Evolutionary conservation across 2,797 vertebrate species (phyloP), one percentile per base, ranked within the genome.

Genomic region (Syncerus caffer): DNA sequence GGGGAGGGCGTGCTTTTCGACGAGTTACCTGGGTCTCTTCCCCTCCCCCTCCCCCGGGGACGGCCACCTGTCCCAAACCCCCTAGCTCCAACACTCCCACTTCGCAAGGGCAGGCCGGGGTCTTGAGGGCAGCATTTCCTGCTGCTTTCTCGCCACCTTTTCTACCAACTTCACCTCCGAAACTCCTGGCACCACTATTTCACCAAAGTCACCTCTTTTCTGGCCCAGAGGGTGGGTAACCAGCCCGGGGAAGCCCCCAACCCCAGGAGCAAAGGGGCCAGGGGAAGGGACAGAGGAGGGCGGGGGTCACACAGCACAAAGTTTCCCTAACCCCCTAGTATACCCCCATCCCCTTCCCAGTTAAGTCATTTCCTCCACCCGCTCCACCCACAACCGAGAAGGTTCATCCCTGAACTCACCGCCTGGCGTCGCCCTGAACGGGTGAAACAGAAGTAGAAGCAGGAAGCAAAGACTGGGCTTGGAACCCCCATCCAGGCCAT

Each of bases 401-500:
- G 15, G 31, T 67, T 5, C 16, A 67, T 67, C 62, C 31, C 8
- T 8, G 34, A 71, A 23, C 64, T 71, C 34, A 38, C 64, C 19
- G 4, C 64, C 64, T 38, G 19, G 64, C 34, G 0, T 71, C 10
- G 0, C 0, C 10, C 19, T 21, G 34, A 38, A 38, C 1, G 1
- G 17, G 64, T 11, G 38, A 38, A 71, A 34, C 64, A 23, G n/a
- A 34, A 34, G 34, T 16, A 38, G 64, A 23, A 11, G 34, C 4
- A 71, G 19, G 38, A 71, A 71, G 34, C 19, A 11, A 71, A 71
- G 19, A 38, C 34, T 1, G 19, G 10, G 19, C n/a, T 21, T 19
- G 67, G 34, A 38, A 38, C 19, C 19, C 17, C 34, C 1, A 38
- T 38, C 17, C 4, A 34, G 64, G 31, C n/a, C 64, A 19, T 19